These are phyloP conservation scores for Nephrocerus scutellatus DNA, from an alignment of 2,888 invertebrate genomes.

Conservation along the genomic window DNA sequence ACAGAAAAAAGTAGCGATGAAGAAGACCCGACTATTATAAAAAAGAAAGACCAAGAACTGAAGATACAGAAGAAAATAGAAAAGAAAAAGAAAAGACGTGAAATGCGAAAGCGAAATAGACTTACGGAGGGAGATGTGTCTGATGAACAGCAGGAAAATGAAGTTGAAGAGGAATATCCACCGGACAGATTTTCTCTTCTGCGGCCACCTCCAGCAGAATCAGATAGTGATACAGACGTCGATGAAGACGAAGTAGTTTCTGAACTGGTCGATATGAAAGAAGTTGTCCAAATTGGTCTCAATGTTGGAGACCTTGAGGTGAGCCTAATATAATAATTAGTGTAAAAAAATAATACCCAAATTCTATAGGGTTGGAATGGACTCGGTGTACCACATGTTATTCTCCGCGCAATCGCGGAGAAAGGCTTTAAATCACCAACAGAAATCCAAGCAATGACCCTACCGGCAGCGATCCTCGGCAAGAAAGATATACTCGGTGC, in stretches of 20 bases:
- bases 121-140: constrained; percentile 9
- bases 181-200: constrained; percentile 35
- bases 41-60: constrained; percentile 7
- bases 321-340: constrained; percentile 6
- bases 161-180: constrained; percentile 18
- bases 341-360: background rate
- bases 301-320: constrained; percentile 28
- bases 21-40: constrained; percentile 6
- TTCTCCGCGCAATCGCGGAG: constrained; percentile 68
- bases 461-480: constrained; percentile 79
- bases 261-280: constrained; percentile 8
- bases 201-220: constrained; percentile 29
- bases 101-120: background rate
- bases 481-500: constrained; percentile 93
- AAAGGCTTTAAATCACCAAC: constrained; percentile 77
- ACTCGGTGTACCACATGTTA: constrained; percentile 57
- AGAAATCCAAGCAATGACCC: constrained; percentile 72
- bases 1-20: constrained; percentile 14
- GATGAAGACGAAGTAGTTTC: constrained; percentile 22
- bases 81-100: constrained; percentile 18
- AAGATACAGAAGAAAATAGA: constrained; percentile 16
- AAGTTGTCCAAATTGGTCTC: constrained; percentile 8
- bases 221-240: constrained; percentile 22
- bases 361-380: constrained; percentile 55
- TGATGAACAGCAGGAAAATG: constrained; percentile 19